Evolutionary conservation across 2,113 vertebrate genomes (phyloP), one percentile per base, ranked within the genome.

Genomic region (Periophthalmus modestus): DNA sequence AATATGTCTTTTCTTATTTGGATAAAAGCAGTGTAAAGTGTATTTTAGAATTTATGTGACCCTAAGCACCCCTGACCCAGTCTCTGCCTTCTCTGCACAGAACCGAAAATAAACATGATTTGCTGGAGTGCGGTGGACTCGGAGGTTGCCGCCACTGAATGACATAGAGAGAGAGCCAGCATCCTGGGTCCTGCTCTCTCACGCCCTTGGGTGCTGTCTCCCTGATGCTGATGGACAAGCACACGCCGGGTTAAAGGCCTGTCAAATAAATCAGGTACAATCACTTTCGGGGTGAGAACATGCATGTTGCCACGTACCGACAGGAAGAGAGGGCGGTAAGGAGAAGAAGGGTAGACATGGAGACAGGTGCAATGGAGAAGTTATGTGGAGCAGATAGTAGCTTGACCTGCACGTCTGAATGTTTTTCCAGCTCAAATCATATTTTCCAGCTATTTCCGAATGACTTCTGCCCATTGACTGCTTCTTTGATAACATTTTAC

Each of bases 201-300:
- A 78, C 90, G 87, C 87, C 90, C 91, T 87, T 89, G 89, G 90
- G 88, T 91, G 87, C 88, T 85, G 91, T 91, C 76, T 77, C 77
- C 77, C 83, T 82, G 84, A 89, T 91, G 85, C 84, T 92, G 88
- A 89, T 91, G 88, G 88, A 88, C 89, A 92, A 82, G 89, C 91
- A 91, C 87, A 86, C 68, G 62, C 81, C 55, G 88, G 92, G 92
- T 93, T 93, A 92, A 93, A 90, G 87, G 84, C 84, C 84, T 89
- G 85, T 91, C 90, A 89, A 87, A 89, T 92, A 92, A 92, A 93
- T 93, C 89, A 91, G 84, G 87, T 79, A 80, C 84, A 87, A 89
- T 91, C 88, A 88, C 85, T 88, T 92, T 86, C 82, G 85, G 88
- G 90, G 89, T 89, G 90, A 89, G 92, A 91, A 90, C 88, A 90